Base-by-base conservation (phyloP, 2,888 invertebrate species). In the Galeopsomyia nigrocyanea region DNA sequence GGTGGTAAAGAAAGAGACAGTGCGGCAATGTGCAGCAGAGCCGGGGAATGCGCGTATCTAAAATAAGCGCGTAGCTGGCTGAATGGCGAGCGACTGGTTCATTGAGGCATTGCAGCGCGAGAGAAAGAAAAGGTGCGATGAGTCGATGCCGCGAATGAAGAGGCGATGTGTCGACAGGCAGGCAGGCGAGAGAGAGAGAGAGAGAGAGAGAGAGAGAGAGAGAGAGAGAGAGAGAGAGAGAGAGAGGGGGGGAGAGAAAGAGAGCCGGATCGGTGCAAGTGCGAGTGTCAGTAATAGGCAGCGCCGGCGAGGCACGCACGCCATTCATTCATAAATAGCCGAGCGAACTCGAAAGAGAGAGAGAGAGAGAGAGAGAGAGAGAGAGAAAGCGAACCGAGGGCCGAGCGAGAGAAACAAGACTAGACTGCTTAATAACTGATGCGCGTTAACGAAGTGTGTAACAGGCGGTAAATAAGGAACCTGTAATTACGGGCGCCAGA, bases 381-480 rank as follows among this genome's bases (percentile, higher is more conserved):
- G n/a, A n/a, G n/a, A n/a, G n/a, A n/a, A n/a, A 19, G 56, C 17
- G 21, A 50, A 56, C 39, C 7, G 39, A 39, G 39, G 39, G 39
- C 39, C 39, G 39, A 26, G 49, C 50, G 55, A 22, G 55, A 60
- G 50, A 57, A 55, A 46, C 49, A 58, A 57, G 21, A 60, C 64
- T 51, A 51, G 58, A 77, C 79, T 80, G 77, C 81, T 83, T 83
- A 82, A 83, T 82, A 82, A 84, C 82, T 80, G 83, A 84, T 82
- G 83, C 81, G 84, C 81, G 84, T 82, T 85, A 85, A 85, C 84
- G 83, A 84, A 85, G 84, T 84, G 85, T 85, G 84, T 84, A 84
- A 84, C 84, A 84, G 83, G 82, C 84, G 83, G 82, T 84, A 85
- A 85, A 84, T 84, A 84, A 84, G 83, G 84, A 85, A 84, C 84